Base-by-base conservation (phyloP, 2,888 invertebrate species). In the Oegoconia quadripuncta region DNA sequence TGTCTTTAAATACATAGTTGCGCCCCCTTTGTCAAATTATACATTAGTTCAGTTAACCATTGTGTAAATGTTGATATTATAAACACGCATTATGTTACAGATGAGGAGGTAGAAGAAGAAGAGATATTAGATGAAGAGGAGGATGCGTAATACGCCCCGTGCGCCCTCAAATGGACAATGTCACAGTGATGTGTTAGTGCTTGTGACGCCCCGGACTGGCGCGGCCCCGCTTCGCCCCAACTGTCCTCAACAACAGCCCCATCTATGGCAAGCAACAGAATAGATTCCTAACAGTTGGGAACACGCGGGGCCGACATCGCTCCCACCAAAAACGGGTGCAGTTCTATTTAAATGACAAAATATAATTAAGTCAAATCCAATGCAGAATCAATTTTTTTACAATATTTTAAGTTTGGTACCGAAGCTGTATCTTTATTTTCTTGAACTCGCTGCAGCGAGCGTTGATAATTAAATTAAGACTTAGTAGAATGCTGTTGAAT, bases 141-240 rank as follows among this genome's bases (percentile, higher is more conserved):
- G 62, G 88, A 88, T 48, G 87, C 88, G 88, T 88, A 88, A 88
- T 88, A 88, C 79, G 78, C 67, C 69, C 74, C 62, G 77, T 69
- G 77, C 8, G n/a, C 74, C 74, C 78, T 74, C 61, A 50, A 69
- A 84, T 76, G 88, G 88, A 88, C 87, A 83, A 87, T 88, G 87
- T 88, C 87, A 87, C 88, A 84, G 88, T 88, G 87, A 82, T 74
- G 86, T 86, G 86, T 82, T 80, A 79, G 83, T 84, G 82, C 71
- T 72, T 66, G 88, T 84, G 86, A 83, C 82, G 84, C 72, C 77
- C 67, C 73, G 75, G 74, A 74, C 68, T 68, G 84, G 80, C 83
- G 81, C 61, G 80, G 80, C 75, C 50, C 82, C 79, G 83, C 83
- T 84, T 65, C 86, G 83, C 83, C 84, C 65, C 84, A 84, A 86